These are phyloP conservation scores for Lonchura striata DNA, from an alignment of 2,113 vertebrate species.

Conservation along the genomic window DNA sequence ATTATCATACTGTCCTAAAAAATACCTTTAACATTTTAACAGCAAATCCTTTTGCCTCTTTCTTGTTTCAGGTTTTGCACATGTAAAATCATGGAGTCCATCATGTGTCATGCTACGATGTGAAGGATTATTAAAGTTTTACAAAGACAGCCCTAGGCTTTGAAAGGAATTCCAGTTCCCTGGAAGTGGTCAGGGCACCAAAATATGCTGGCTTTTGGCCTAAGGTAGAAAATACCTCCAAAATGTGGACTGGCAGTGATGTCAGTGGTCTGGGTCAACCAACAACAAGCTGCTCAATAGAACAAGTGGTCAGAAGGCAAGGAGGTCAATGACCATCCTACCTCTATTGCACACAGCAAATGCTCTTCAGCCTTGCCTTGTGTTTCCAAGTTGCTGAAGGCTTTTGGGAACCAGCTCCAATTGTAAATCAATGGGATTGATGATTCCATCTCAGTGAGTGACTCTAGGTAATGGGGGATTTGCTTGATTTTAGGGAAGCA, in stretches of 20 bases:
- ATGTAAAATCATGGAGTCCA: neutral
- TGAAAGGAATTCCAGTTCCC: neutral
- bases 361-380: neutral
- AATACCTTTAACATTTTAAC: neutral
- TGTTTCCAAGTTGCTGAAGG: neutral
- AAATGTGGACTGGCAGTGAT: neutral
- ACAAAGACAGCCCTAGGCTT: neutral
- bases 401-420: neutral
- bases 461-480: neutral
- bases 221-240: neutral
- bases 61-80: neutral
- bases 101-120: neutral
- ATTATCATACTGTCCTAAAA: neutral
- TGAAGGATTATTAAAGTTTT: neutral
- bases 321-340: neutral
- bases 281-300: neutral
- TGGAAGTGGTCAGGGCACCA: neutral
- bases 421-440: neutral
- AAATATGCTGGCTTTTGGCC: neutral
- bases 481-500: neutral
- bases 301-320: neutral
- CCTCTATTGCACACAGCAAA: neutral
- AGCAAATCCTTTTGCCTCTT: neutral
- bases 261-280: neutral
- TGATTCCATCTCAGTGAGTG: neutral